Conservation (phyloP, 2,113 vertebrate genomes). For the Psettodes erumei region DNA sequence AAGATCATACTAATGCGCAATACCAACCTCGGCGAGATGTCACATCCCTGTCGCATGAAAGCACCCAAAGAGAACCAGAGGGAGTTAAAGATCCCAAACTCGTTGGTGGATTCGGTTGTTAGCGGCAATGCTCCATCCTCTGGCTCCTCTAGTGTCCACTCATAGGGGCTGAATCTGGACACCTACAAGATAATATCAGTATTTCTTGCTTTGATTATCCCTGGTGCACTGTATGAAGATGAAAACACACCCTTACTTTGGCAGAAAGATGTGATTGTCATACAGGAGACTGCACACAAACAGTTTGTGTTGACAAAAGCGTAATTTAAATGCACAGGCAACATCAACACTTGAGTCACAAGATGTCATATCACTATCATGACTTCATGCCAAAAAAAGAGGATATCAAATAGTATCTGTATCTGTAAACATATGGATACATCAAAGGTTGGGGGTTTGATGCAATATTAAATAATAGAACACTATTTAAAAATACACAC, state of each 20-base stretch:
- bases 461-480: too few relatives aligned
- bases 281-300: not conserved
- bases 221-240: not conserved
- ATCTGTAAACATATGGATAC: too few relatives aligned
- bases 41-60: constrained; percentile 95
- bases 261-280: not conserved
- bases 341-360: too few relatives aligned
- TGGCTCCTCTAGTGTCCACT: constrained; percentile 98
- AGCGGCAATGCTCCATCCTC: constrained; percentile 94
- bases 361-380: too few relatives aligned
- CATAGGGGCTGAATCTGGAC: constrained; percentile 96
- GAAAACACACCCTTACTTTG: not conserved
- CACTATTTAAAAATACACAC: too few relatives aligned
- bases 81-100: constrained; percentile 99
- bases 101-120: constrained; percentile 96
- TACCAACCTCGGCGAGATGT: constrained; percentile 94
- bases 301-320: not conserved
- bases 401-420: too few relatives aligned
- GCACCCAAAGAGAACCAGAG: constrained; percentile 96
- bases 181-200: constrained; percentile 45
- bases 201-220: not conserved
- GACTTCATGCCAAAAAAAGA: too few relatives aligned
- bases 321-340: not conserved
- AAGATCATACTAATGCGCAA: not conserved
- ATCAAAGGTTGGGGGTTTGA: too few relatives aligned